Evolutionary conservation across 2,888 invertebrate species (phyloP).

Genomic region (Sthenelais limicola): DNA sequence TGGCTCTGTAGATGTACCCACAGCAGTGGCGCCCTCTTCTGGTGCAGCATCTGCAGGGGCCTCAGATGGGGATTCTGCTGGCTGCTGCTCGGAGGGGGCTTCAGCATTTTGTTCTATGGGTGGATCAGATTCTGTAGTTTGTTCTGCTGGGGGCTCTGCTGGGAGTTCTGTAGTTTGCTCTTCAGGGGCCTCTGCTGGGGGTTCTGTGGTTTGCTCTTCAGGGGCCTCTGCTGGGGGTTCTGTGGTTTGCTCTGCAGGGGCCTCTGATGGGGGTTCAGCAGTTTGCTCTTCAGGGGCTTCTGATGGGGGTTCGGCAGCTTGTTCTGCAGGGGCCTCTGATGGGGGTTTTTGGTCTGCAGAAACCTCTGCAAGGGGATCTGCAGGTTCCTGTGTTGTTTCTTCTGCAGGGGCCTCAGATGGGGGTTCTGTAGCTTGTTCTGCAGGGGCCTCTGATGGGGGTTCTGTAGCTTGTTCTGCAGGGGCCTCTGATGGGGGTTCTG

Average conservation of each 20-base stretch:
- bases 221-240: slow-evolving; percentile 7
- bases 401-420: slow-evolving; percentile 41
- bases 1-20: slow-evolving; percentile 17
- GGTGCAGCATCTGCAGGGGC: no score
- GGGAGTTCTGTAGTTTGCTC: background rate
- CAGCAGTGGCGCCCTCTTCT: slow-evolving; percentile 12
- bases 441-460: slow-evolving; percentile 19
- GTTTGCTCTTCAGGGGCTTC: slow-evolving; percentile 21
- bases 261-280: slow-evolving; percentile 13
- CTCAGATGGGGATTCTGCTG: no score
- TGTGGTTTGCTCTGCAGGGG: background rate
- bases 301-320: slow-evolving; percentile 19
- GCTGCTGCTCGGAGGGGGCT: no score
- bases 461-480: slow-evolving; percentile 34
- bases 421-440: slow-evolving; percentile 19
- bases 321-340: slow-evolving; percentile 3
- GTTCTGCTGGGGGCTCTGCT: slow-evolving; percentile 22
- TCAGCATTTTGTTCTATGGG: slow-evolving; percentile 43
- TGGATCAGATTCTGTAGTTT: slow-evolving; percentile 2
- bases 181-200: slow-evolving; percentile 7
- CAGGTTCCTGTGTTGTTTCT: background rate
- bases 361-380: slow-evolving; percentile 4
- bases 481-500: background rate
- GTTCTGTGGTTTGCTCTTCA: slow-evolving; percentile 39
- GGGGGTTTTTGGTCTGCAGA: slow-evolving; percentile 23